phyloP scores from a whole-genome alignment of 2,797 vertebrate genomes.

The Petrocephalus sullivani region DNA sequence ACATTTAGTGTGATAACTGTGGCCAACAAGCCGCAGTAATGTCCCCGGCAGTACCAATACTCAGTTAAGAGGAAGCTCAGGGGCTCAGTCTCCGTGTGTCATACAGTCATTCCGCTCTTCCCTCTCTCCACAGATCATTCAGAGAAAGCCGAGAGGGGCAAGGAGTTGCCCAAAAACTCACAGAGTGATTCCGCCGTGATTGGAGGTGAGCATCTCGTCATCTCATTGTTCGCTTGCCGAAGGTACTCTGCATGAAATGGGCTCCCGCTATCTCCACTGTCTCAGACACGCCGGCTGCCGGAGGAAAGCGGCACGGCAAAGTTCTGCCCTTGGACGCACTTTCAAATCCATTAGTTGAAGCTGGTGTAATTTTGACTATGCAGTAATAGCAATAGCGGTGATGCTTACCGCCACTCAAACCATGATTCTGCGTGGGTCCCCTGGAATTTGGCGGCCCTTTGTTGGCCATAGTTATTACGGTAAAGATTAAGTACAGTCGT shows the following conservation, averaged over 20 bases:
- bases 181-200: constrained; percentile 73
- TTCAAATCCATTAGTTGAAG: constrained; percentile 7
- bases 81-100: background rate
- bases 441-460: background rate
- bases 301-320: background rate
- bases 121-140: constrained; percentile 31
- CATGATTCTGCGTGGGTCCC: background rate
- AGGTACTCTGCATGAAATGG: constrained; percentile 24
- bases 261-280: constrained; percentile 8
- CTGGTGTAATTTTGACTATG: background rate
- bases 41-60: too few relatives aligned
- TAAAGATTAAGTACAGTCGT: background rate
- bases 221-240: constrained; percentile 15
- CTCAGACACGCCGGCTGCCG: background rate
- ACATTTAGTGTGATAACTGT: background rate
- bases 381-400: background rate
- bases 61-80: background rate
- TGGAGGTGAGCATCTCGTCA: constrained; percentile 61
- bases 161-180: constrained; percentile 66
- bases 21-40: too few relatives aligned
- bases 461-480: background rate
- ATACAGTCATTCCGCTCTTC: background rate
- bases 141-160: constrained; percentile 45
- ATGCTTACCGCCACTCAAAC: background rate
- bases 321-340: constrained; percentile 2